These are phyloP conservation scores for Erebia aethiops DNA, from an alignment of 2,888 invertebrate genomes.

Conservation along the genomic window DNA sequence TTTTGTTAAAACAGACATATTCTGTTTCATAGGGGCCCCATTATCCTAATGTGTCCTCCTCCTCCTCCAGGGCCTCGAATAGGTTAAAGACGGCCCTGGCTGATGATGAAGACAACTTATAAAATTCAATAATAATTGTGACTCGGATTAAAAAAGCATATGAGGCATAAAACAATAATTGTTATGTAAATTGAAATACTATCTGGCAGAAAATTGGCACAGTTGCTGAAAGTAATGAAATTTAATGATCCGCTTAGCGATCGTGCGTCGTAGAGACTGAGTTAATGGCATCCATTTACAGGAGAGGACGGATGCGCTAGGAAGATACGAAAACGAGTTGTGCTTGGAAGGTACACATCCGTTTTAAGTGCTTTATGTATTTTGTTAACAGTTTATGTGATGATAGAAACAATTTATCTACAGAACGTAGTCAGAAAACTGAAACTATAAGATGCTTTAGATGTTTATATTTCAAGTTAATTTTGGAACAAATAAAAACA, in stretches of 20 bases:
- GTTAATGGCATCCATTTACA: constrained; percentile 2
- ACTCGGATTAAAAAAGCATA: too few relatives aligned
- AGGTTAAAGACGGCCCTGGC: too few relatives aligned
- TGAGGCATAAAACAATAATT: background rate
- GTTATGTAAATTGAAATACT: constrained; percentile 3
- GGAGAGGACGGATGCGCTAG: background rate
- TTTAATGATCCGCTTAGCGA: constrained; percentile 8
- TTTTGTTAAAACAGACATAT: too few relatives aligned
- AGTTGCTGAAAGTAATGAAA: background rate
- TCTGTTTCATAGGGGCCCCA: too few relatives aligned
- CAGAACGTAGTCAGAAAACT: too few relatives aligned
- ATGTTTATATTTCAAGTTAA: too few relatives aligned
- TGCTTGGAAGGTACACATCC: background rate
- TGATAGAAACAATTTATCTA: background rate
- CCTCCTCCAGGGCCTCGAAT: too few relatives aligned
- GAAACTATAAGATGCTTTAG: too few relatives aligned
- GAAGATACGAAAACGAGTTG: constrained; percentile 1
- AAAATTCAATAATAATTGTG: too few relatives aligned
- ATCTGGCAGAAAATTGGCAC: background rate
- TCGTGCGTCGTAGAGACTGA: background rate
- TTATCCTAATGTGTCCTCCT: too few relatives aligned
- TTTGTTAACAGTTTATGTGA: background rate
- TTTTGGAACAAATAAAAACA: too few relatives aligned
- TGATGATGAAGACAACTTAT: too few relatives aligned
- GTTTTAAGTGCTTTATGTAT: background rate